Base-by-base conservation (phyloP, 2,888 invertebrate species). In the Meganola albula region DNA sequence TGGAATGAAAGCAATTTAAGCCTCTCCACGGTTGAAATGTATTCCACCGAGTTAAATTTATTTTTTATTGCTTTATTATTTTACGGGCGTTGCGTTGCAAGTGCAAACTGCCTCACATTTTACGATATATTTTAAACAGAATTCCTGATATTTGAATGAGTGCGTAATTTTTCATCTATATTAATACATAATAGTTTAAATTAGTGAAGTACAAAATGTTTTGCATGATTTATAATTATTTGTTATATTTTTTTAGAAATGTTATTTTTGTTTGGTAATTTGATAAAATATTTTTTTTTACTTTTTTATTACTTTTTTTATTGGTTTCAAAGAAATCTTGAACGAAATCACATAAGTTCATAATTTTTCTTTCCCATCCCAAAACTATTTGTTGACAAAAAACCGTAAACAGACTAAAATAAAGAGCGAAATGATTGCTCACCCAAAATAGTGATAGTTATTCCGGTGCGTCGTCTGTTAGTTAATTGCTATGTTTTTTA, bases 401-500 rank as follows among this genome's bases (percentile, higher is more conserved):
- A 63, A 63, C 54, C 48, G 65, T 78, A 74, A 77, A 77, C 73
- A 74, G 58, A 53, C 63, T 32, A 63, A 71, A 73, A 77, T 75
- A 78, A 75, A 68, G 68, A 74, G 74, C 70, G 63, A 75, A 76
- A 79, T 74, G 65, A 74, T 74, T 63, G 68, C 58, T 63, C 57
- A 71, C 70, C 49, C 58, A 70, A 63, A 83, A 83, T 80, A 82
- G 80, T 68, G 52, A 53, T 51, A 53, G 71, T 68, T 78, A 80
- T 82, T 78, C 70, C 67, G 49, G 70, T 66, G 52, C 58, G 52
- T 58, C 60, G 55, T 62, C 62, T 71, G 52, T 63, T 66, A 63
- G 78, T 84, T 85, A 85, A 84, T 84, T 85, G 83, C 82, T 69
- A 74, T 74, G 74, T 82, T 83, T 84, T 83, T 83, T 79, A 71